These are phyloP conservation scores for Sinella curviseta DNA, from an alignment of 1,140 invertebrate species.

Conservation along the genomic window DNA sequence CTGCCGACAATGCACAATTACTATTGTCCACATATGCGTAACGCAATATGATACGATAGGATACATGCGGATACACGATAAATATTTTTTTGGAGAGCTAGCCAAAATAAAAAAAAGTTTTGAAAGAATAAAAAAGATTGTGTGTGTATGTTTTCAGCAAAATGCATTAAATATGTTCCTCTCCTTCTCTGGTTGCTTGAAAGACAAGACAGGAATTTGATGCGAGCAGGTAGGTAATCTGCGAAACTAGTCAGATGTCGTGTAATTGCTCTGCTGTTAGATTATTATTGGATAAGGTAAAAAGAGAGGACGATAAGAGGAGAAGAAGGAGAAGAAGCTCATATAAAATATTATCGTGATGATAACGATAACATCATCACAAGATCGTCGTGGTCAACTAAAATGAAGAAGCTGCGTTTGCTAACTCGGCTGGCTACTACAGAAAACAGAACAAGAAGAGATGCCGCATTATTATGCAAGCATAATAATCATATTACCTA, in stretches of 20 bases:
- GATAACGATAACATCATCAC: not conserved
- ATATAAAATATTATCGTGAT: not conserved
- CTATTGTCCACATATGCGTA: not conserved
- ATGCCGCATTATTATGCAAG: not conserved
- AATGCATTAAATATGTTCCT: too few relatives aligned
- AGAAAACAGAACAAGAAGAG: not conserved
- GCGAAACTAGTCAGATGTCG: not conserved
- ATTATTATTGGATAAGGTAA: too few relatives aligned
- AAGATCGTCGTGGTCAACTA: not conserved
- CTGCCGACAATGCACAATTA: not conserved
- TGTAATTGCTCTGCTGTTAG: not conserved
- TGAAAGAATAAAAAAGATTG: too few relatives aligned
- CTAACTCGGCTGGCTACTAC: not conserved
- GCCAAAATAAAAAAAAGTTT: too few relatives aligned
- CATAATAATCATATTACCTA: not conserved
- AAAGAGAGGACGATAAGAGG: too few relatives aligned
- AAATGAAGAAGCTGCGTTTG: constrained; percentile 6
- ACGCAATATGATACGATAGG: not conserved
- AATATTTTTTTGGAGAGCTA: too few relatives aligned
- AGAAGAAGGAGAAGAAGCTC: not conserved
- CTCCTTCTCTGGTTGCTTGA: too few relatives aligned
- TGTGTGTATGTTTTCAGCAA: too few relatives aligned
- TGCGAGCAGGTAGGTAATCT: not conserved
- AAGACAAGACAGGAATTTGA: not conserved
- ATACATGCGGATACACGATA: not conserved